Conservation (phyloP, 1,140 invertebrate species). For the Cotesia vestalis region DNA sequence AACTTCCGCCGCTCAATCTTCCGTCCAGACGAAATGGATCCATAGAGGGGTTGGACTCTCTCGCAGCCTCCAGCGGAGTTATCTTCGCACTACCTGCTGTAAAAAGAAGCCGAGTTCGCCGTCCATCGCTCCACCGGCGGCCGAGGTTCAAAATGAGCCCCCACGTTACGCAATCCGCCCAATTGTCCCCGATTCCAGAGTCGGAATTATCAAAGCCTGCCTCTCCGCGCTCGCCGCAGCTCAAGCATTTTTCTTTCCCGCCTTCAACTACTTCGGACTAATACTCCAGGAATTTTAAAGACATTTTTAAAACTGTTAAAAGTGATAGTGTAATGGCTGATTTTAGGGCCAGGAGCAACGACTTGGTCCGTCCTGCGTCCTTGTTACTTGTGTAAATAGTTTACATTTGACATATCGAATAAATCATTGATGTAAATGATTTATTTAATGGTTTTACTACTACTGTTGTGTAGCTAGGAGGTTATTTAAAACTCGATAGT, state of each 20-base stretch:
- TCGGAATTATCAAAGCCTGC: conserved; percentile 78
- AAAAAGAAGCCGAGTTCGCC: conserved; percentile 50
- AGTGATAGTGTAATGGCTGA: too few species aligned
- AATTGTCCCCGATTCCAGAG: conserved; percentile 76
- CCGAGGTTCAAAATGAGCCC: conserved; percentile 57
- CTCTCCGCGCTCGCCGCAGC: conserved; percentile 68
- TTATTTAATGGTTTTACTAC: background rate
- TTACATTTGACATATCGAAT: background rate
- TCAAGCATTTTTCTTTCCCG: conserved; percentile 53
- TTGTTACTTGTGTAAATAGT: too few species aligned
- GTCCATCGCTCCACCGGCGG: conserved; percentile 52
- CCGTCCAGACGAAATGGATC: conserved; percentile 22
- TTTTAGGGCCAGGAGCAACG: too few species aligned
- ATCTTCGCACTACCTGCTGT: conserved; percentile 37
- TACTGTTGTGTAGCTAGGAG: background rate
- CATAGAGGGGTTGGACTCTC: background rate
- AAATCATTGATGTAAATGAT: background rate
- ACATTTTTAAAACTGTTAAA: background rate
- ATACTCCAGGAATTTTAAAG: conserved; percentile 7
- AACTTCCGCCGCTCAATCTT: conserved; percentile 40
- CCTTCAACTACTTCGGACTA: conserved; percentile 47
- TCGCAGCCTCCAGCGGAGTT: background rate
- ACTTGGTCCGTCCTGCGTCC: too few species aligned
- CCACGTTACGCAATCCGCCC: conserved; percentile 64
- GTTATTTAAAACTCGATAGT: background rate